These are phyloP conservation scores for Agonopterix arenella DNA, from an alignment of 2,888 invertebrate species.

Conservation along the genomic window DNA sequence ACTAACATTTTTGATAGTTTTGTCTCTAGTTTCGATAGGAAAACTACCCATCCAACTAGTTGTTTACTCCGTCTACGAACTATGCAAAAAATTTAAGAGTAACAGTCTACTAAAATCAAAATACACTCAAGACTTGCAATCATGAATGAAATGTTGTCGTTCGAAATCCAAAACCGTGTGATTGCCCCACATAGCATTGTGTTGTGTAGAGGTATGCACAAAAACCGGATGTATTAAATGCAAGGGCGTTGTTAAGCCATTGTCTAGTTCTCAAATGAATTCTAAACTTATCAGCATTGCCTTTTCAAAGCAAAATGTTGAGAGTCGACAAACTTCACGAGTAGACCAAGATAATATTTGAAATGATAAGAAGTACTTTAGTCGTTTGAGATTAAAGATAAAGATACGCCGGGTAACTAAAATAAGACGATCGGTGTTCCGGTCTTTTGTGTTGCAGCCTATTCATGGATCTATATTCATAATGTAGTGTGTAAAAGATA, in stretches of 20 bases:
- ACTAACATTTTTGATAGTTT: too few relatives aligned
- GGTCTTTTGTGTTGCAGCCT: too few relatives aligned
- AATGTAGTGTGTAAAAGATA: neutral
- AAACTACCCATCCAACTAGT: too few relatives aligned
- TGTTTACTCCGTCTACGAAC: too few relatives aligned
- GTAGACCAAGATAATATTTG: slow-evolving; percentile 13
- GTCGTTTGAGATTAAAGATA: too few relatives aligned
- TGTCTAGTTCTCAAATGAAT: slow-evolving; percentile 6
- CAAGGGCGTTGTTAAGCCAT: slow-evolving; percentile 11
- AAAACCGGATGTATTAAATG: slow-evolving; percentile 14
- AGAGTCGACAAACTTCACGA: slow-evolving; percentile 33
- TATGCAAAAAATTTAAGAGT: too few relatives aligned
- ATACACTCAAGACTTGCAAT: neutral
- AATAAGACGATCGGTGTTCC: too few relatives aligned
- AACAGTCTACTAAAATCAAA: too few relatives aligned
- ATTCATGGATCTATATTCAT: too few relatives aligned
- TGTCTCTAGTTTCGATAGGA: too few relatives aligned
- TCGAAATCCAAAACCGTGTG: slow-evolving; percentile 37
- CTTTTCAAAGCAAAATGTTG: slow-evolving; percentile 17
- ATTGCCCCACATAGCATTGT: slow-evolving; percentile 24
- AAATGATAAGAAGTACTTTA: slow-evolving; percentile 12
- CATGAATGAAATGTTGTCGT: slow-evolving; percentile 33
- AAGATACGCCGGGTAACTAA: too few relatives aligned
- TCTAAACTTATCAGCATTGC: slow-evolving; percentile 8
- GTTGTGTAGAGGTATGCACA: slow-evolving; percentile 6